These are phyloP conservation scores for Drosophila multiciliata DNA, from an alignment of 2,888 invertebrate genomes.

Conservation along the genomic window DNA sequence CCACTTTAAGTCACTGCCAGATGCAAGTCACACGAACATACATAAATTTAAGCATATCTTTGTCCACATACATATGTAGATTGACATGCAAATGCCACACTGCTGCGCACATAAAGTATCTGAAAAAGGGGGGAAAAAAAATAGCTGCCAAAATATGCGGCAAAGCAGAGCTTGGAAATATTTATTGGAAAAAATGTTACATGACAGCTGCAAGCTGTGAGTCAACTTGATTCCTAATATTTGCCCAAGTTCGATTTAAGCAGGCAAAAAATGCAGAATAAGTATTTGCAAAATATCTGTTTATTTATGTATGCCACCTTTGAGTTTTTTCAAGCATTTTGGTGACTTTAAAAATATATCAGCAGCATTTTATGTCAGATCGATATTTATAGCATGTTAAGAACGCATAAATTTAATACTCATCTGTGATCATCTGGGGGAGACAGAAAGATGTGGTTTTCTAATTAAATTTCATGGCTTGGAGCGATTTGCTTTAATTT, in stretches of 20 bases:
- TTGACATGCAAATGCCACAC: conserved; percentile 29
- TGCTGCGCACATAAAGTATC: conserved; percentile 17
- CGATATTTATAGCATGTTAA: conserved; percentile 1
- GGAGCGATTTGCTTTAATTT: conserved; percentile 56
- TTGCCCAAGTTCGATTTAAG: conserved; percentile 14
- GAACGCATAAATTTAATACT: background rate
- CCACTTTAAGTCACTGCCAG: conserved; percentile 13
- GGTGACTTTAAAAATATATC: background rate
- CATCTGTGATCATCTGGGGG: background rate
- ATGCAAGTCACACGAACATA: conserved; percentile 9
- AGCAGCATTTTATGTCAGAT: background rate
- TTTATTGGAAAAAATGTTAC: conserved; percentile 12
- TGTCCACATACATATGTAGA: conserved; percentile 9
- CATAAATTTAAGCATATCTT: conserved; percentile 4
- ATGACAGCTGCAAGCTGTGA: conserved; percentile 23
- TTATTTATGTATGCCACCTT: background rate
- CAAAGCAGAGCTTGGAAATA: conserved; percentile 10
- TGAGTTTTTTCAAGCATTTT: background rate
- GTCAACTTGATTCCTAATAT: conserved; percentile 25
- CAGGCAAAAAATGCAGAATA: conserved; percentile 18
- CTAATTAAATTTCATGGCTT: conserved; percentile 32
- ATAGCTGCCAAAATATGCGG: conserved; percentile 12
- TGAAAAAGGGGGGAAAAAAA: conserved; percentile 18
- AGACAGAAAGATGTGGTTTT: background rate
- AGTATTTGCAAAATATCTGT: conserved; percentile 24